Base-by-base conservation (phyloP, 2,797 vertebrate genomes). In the Microctenopoma stevenorrisi region DNA sequence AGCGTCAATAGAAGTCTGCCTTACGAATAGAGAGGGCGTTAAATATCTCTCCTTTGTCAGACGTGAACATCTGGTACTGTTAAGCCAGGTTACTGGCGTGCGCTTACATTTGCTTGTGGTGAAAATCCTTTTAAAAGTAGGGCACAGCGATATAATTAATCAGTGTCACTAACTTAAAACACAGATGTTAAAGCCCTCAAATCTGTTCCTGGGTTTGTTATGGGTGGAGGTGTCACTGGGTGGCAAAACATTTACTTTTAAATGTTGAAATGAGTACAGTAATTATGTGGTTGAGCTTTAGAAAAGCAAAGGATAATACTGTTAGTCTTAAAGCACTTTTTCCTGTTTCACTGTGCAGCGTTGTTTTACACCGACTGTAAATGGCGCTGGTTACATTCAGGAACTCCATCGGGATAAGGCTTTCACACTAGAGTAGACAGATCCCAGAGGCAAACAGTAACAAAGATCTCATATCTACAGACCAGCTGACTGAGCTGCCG, bases 401-500 rank as follows among this genome's bases (percentile, higher is more conserved):
- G 14, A 43, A 43, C 13, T 1, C 7, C 4, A 22, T 14, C 5
- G 35, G 13, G 16, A 38, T 4, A 11, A n/a, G 46, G 58, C 58
- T 63, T 53, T 5, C 37, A 12, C 44, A 49, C 13, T 53, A 54
- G 64, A 67, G 33, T 44, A 3, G 33, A 13, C 9, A 25, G 50
- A 56, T 46, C 46, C 7, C 3, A 16, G 28, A 60, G 48, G 59
- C 6, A 22, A 64, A 48, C 46, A 59, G 56, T 26, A 71, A 60
- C 53, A 69, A 33, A 52, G 13, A 51, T 7, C 35, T 69, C 16
- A 1, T 40, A 28, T 62, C 43, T n/a, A 7, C 30, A 50, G 59
- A 53, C 10, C 49, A 40, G 68, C 57, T 67, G 64, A 50, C 57
- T 53, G 57, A 38, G 56, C 43, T 75, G 61, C 40, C 35, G 54